Conservation (phyloP, 2,797 vertebrate genomes). For the Apogon talboti region DNA sequence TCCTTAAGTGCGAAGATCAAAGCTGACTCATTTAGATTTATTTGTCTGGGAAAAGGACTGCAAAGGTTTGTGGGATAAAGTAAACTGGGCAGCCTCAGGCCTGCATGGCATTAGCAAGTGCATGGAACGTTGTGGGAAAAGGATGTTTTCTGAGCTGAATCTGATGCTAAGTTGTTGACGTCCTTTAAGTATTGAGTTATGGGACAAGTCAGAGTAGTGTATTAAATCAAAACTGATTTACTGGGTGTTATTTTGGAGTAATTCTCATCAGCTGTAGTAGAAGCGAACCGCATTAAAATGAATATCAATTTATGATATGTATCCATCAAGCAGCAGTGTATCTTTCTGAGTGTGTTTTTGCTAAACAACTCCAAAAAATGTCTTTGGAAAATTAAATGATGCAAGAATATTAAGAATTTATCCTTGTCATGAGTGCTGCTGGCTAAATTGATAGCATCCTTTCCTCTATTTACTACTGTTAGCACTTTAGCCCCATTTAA, state of each 20-base stretch:
- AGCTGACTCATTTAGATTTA: constrained; percentile 95
- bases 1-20: constrained; percentile 97
- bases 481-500: constrained; percentile 90
- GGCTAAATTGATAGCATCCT: constrained; percentile 64
- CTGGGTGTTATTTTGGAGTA: neutral
- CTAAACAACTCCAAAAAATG: constrained; percentile 7
- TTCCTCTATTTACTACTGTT: constrained; percentile 71
- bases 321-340: neutral
- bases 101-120: constrained; percentile 64
- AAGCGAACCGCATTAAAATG: neutral
- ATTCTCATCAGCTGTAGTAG: neutral
- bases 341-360: neutral
- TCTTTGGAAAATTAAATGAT: constrained; percentile 2
- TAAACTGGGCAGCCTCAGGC: constrained; percentile 56
- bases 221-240: constrained; percentile 7
- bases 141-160: constrained; percentile 43
- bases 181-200: constrained; percentile 28
- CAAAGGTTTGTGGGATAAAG: constrained; percentile 76
- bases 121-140: constrained; percentile 58
- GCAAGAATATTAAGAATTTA: neutral
- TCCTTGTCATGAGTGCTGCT: constrained; percentile 20
- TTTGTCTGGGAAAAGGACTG: constrained; percentile 91
- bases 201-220: constrained; percentile 1
- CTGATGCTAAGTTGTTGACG: constrained; percentile 45
- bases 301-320: constrained; percentile 11